Percentiles rank a stretch among this genome's conserved stretches.
These are phyloP conservation scores for Xyliphius kryptos DNA, from an alignment of 2,113 vertebrate genomes.

Conservation along the genomic window DNA sequence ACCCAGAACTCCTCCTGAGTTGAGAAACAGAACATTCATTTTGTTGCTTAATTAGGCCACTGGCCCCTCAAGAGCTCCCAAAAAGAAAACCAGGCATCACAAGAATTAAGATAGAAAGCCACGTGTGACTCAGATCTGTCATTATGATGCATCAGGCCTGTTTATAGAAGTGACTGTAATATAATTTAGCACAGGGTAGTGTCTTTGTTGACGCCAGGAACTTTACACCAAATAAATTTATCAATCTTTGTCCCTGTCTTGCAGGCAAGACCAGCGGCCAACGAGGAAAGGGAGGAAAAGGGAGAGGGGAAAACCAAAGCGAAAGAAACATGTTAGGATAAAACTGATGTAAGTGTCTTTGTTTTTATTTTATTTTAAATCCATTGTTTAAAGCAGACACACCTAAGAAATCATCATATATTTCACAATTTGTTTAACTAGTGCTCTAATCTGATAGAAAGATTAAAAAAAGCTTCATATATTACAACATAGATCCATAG, in stretches of 20 bases:
- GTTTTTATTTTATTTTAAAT: constrained; percentile 7
- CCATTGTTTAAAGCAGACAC: background rate
- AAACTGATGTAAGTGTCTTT: constrained; percentile 51
- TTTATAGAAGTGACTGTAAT: too few relatives aligned
- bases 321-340: constrained; percentile 49
- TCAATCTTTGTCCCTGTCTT: constrained; percentile 35
- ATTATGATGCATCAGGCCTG: too few relatives aligned
- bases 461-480: too few relatives aligned
- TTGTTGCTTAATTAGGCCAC: constrained; percentile 46
- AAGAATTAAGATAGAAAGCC: too few relatives aligned
- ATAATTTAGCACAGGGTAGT: background rate
- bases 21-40: constrained; percentile 44
- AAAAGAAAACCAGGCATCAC: background rate
- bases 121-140: too few relatives aligned
- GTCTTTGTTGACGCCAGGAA: background rate
- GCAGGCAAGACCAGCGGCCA: constrained; percentile 40
- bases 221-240: background rate
- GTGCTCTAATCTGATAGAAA: too few relatives aligned
- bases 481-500: too few relatives aligned
- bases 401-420: too few relatives aligned
- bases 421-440: too few relatives aligned
- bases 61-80: constrained; percentile 30
- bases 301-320: constrained; percentile 51
- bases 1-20: constrained; percentile 35
- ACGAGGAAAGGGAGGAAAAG: constrained; percentile 55